Base-by-base conservation (phyloP, 2,113 vertebrate genomes). In the Herpailurus yagouaroundi region DNA sequence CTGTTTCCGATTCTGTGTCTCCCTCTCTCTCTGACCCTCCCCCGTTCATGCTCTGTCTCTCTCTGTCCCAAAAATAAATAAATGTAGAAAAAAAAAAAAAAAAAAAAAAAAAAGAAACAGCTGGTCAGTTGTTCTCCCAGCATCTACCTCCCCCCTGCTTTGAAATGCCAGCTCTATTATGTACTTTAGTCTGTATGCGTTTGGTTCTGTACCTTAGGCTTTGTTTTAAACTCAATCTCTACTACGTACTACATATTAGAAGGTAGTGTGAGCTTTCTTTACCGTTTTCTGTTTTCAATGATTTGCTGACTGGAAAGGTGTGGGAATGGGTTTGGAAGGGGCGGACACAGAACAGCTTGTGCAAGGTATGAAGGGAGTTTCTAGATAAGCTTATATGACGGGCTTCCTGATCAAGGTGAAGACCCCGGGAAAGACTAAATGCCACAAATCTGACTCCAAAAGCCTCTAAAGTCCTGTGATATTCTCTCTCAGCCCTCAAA, bases 141-240 rank as follows among this genome's bases (percentile, higher is more conserved):
- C 25, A 4, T 36, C 21, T 10, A 5, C 11, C 4, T 4, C 3
- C 5, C 18, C 1, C 19, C 5, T 6, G 18, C 55, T 57, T 9
- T 38, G 33, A 92, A 50, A 79, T 23, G 14, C 3, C 27, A 5
- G 4, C 18, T 84, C 13, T 15, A 5, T 11, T 83, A 52, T 82
- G 14, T 4, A 87, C 4, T 36, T 80, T 29, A 31, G 5, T 48
- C 80, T 71, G 3, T 68, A 29, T 76, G 12, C 27, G 8, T 21
- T 50, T 93, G 8, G 10, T 89, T 50, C 69, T 68, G 3, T 33
- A 25, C 33, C 74, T 90, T 68, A 25, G 10, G 52, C 5, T 74
- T 73, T 31, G 16, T 12, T 25, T 80, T 93, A 57, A 69, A 68
- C 19, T 48, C 50, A 48, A 29, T 60, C 68, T 29, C 11, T 48